phyloP scores from a whole-genome alignment of 2,113 vertebrate genomes.

The Lagopus muta region DNA sequence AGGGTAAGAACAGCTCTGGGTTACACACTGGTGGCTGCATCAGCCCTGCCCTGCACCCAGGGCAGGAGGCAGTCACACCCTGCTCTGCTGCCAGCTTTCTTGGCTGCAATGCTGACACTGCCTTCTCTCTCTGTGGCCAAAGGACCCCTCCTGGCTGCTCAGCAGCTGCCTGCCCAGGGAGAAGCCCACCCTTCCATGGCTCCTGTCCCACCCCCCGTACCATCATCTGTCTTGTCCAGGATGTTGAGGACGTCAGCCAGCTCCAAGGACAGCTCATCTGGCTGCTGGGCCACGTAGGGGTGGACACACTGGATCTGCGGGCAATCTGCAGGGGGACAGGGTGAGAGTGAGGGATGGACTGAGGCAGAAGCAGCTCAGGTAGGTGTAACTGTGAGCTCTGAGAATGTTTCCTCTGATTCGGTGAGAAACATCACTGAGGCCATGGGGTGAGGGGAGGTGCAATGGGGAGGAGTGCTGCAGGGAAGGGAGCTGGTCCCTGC shows the following conservation, averaged over 20 bases:
- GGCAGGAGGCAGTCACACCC: not conserved
- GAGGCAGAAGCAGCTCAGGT: fast-evolving
- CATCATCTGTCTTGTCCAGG: constrained; percentile 91
- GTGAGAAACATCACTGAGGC: not conserved
- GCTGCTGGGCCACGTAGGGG: constrained; percentile 91
- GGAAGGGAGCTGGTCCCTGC: fast-evolving
- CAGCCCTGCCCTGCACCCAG: too few species aligned
- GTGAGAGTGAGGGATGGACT: not conserved
- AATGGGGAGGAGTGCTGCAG: too few species aligned
- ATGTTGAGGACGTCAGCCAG: constrained; percentile 93
- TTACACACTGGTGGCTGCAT: too few species aligned
- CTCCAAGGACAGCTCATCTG: constrained; percentile 93
- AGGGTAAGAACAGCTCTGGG: not conserved
- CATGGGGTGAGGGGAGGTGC: not conserved
- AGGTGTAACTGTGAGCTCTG: fast-evolving
- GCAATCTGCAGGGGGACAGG: constrained; percentile 79
- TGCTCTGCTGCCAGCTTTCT: not conserved
- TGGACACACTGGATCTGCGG: constrained; percentile 97
- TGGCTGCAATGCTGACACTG: fast-evolving
- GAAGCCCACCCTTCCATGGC: not conserved
- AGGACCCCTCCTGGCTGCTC: not conserved
- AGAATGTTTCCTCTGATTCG: not conserved
- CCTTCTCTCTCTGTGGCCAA: not conserved
- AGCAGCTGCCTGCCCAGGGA: not conserved
- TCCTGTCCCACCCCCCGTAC: constrained; percentile 50